Percentiles rank a stretch among this genome's conserved stretches.
Conservation (phyloP, 2,888 invertebrate genomes). For the Mythimna albipuncta region DNA sequence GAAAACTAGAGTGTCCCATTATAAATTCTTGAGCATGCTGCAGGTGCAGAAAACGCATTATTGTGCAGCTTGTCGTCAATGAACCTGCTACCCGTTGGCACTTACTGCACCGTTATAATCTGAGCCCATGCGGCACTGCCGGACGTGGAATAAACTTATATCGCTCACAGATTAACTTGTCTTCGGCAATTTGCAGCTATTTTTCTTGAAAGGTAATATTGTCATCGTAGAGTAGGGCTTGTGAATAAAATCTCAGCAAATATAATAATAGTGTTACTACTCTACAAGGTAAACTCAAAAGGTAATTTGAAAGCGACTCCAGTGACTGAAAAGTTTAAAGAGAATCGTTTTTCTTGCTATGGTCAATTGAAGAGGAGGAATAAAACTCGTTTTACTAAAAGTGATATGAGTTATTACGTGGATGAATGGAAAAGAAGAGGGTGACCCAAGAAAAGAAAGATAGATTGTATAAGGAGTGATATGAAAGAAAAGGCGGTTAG, state of each 20-base stretch:
- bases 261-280: slow-evolving; percentile 1
- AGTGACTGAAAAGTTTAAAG: too few relatives aligned
- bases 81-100: slow-evolving; percentile 32
- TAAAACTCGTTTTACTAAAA: too few relatives aligned
- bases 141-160: slow-evolving; percentile 27
- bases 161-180: slow-evolving; percentile 32
- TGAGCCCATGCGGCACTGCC: slow-evolving; percentile 24
- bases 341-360: too few relatives aligned
- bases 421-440: too few relatives aligned
- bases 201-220: slow-evolving; percentile 26
- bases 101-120: slow-evolving; percentile 46
- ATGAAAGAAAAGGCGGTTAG: too few relatives aligned
- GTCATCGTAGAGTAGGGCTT: neutral
- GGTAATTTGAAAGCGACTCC: too few relatives aligned
- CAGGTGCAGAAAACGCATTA: slow-evolving; percentile 43
- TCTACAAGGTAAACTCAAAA: too few relatives aligned
- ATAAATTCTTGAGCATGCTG: slow-evolving; percentile 24
- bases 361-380: too few relatives aligned
- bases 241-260: slow-evolving; percentile 3
- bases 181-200: slow-evolving; percentile 25
- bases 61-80: slow-evolving; percentile 36
- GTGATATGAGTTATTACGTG: too few relatives aligned
- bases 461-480: too few relatives aligned
- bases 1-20: slow-evolving; percentile 2
- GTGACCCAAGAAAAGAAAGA: too few relatives aligned